Evolutionary conservation across 37 sponge, comb jelly and placozoan genomes (phyloP).

Genomic region (Dysidea cf. avara): DNA sequence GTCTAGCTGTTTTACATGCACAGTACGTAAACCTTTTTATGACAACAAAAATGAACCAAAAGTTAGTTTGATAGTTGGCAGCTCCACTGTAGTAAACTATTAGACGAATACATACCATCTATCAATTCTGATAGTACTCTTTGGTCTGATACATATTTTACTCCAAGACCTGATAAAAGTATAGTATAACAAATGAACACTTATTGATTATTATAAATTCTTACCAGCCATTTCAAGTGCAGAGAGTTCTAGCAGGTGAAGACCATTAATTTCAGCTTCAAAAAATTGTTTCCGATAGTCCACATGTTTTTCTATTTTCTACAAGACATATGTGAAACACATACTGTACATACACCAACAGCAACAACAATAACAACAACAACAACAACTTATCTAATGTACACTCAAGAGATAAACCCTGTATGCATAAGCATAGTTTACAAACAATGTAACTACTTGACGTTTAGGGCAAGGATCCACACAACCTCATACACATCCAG

Average conservation of each 20-base stretch:
- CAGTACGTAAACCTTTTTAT: no score
- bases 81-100: no score
- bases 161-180: slow-evolving; percentile 45
- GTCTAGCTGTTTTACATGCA: no score
- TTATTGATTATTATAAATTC: not conserved
- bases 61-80: no score
- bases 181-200: not conserved
- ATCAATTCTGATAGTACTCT: slow-evolving; percentile 36
- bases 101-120: slow-evolving; percentile 38
- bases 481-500: no score
- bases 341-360: not conserved
- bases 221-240: slow-evolving; percentile 49
- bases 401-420: not conserved
- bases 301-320: slow-evolving; percentile 42
- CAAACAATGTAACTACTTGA: no score
- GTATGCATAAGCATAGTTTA: not conserved
- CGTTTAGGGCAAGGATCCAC: no score
- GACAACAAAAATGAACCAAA: no score
- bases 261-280: slow-evolving; percentile 49
- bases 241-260: slow-evolving; percentile 67
- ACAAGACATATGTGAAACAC: slow-evolving; percentile 1
- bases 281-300: slow-evolving; percentile 32
- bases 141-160: slow-evolving; percentile 57
- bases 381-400: not conserved
- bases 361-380: not conserved